A percentile compares a stretch with the other conserved stretches of the same genome.
phyloP scores from a whole-genome alignment of 2,888 invertebrate genomes.

The Diplazon laetatorius region DNA sequence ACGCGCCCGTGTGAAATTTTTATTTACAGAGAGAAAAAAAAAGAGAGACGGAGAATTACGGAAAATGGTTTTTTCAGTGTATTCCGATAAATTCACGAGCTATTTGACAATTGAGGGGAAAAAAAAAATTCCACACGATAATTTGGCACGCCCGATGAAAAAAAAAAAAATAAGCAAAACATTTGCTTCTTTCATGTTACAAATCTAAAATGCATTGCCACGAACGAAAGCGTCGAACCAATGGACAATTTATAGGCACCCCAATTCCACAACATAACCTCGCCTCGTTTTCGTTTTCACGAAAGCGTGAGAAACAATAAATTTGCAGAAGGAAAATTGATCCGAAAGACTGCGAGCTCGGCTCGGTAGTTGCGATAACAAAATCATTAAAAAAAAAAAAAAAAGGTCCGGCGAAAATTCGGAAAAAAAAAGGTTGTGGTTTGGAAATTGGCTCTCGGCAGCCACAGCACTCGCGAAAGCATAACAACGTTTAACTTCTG shows the following conservation, averaged over 20 bases:
- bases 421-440: constrained; percentile 9
- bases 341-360: not conserved
- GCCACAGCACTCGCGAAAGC: constrained; percentile 1
- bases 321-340: not conserved
- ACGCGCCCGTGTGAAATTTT: no score
- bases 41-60: no score
- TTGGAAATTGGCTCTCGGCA: constrained; percentile 31
- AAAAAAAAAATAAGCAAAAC: no score
- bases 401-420: not conserved
- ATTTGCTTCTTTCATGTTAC: no score
- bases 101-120: no score
- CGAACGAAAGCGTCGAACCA: not conserved
- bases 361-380: no score
- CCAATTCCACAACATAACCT: not conserved
- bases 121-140: no score
- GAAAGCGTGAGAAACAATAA: not conserved
- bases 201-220: no score
- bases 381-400: constrained; percentile 27
- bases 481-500: constrained; percentile 48
- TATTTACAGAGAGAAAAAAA: no score
- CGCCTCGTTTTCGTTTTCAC: not conserved
- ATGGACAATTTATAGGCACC: not conserved
- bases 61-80: no score
- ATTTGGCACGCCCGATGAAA: no score
- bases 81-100: no score